Percentiles rank a stretch among this genome's conserved stretches.
Conservation (phyloP, 30 jellyfish, hydroid and myxozoan genomes). For the Sanderia malayensis region DNA sequence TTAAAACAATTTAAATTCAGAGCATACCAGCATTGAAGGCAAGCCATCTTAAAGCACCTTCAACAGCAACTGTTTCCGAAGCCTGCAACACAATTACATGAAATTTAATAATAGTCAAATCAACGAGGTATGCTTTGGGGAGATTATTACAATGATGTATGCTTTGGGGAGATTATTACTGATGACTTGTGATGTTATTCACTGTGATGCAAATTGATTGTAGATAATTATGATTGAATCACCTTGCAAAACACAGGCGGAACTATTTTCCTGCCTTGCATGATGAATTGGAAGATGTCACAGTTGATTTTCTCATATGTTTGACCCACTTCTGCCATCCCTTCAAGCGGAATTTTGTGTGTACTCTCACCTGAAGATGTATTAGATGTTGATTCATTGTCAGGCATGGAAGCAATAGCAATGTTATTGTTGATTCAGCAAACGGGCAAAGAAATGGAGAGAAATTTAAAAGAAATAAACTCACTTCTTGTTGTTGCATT, state of each 20-base stretch:
- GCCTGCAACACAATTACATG: too few species aligned
- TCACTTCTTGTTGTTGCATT: conserved; percentile 58
- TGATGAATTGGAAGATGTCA: conserved; percentile 49
- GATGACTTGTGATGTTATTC: too few species aligned
- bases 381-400: too few species aligned
- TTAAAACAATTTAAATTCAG: background rate
- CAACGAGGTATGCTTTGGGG: too few species aligned
- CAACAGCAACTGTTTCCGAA: conserved; percentile 34
- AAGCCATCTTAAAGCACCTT: conserved; percentile 49
- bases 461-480: background rate
- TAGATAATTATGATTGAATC: too few species aligned
- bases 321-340: conserved; percentile 60
- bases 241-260: conserved; percentile 91
- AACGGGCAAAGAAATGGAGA: too few species aligned
- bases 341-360: conserved; percentile 85
- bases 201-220: too few species aligned
- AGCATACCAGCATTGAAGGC: conserved; percentile 54
- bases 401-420: too few species aligned
- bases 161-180: too few species aligned
- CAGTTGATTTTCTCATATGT: conserved; percentile 52
- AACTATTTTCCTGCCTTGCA: conserved; percentile 50
- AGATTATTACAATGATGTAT: too few species aligned
- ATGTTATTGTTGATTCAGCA: too few species aligned
- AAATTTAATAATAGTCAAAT: too few species aligned
- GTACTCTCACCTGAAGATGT: conserved; percentile 63